Conservation (phyloP, 2,888 invertebrate genomes). For the Drosophila histrio region DNA sequence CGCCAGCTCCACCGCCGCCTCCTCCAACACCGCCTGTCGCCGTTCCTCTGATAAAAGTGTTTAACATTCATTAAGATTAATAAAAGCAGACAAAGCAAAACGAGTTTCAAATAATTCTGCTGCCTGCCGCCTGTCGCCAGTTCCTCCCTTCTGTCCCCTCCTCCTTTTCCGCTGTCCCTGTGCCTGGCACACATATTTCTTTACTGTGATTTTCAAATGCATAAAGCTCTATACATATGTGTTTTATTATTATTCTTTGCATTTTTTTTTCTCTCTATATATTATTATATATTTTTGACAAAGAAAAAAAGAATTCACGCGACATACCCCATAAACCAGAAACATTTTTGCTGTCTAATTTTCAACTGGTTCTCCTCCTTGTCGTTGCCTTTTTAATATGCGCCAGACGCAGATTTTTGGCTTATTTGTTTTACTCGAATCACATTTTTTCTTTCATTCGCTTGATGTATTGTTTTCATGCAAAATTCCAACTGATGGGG, state of each 20-base stretch:
- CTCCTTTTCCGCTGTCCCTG: neutral
- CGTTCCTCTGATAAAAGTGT: slow-evolving; percentile 73
- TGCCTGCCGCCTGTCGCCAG: neutral
- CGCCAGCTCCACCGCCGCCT: neutral
- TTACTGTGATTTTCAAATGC: slow-evolving; percentile 26
- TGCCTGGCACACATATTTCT: slow-evolving; percentile 13
- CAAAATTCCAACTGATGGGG: slow-evolving; percentile 51
- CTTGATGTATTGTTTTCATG: slow-evolving; percentile 34
- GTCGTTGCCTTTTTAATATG: slow-evolving; percentile 54
- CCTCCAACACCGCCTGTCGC: slow-evolving; percentile 26
- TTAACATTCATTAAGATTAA: slow-evolving; percentile 80
- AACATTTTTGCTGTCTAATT: slow-evolving; percentile 56
- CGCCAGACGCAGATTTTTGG: slow-evolving; percentile 37
- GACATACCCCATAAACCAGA: slow-evolving; percentile 62
- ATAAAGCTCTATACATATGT: slow-evolving; percentile 8
- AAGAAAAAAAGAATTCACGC: slow-evolving; percentile 62
- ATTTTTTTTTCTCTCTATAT: neutral
- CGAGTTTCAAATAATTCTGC: slow-evolving; percentile 63
- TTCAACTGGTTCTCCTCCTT: slow-evolving; percentile 59
- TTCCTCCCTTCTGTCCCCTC: neutral
- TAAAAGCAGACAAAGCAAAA: slow-evolving; percentile 66
- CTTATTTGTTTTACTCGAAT: slow-evolving; percentile 34
- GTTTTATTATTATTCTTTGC: slow-evolving; percentile 4
- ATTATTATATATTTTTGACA: slow-evolving; percentile 3
- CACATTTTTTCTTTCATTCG: neutral